Conservation (phyloP, 1,140 invertebrate genomes). For the Conus ventricosus region DNA sequence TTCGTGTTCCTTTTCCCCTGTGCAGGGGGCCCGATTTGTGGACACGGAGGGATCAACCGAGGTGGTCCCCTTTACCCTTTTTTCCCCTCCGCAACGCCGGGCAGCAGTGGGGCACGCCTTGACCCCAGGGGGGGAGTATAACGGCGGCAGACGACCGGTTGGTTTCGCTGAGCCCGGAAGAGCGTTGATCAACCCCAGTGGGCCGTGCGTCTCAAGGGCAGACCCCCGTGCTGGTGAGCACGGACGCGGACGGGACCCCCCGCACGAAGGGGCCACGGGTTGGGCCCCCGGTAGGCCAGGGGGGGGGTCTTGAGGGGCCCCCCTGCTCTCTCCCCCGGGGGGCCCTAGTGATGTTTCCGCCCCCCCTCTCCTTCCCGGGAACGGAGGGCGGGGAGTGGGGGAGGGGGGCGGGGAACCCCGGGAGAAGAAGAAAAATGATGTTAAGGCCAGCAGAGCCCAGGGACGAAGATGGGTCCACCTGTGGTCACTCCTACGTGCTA, state of each 20-base stretch:
- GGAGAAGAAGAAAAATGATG: neutral
- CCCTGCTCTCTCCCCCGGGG: neutral
- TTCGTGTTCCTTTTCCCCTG: neutral
- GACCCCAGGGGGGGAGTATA: neutral
- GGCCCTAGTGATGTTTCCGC: neutral
- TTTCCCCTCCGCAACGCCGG: neutral
- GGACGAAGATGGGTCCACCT: neutral
- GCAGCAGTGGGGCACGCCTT: neutral
- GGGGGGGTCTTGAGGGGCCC: neutral
- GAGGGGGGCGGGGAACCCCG: neutral
- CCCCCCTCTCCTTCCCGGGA: neutral
- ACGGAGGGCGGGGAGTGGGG: neutral
- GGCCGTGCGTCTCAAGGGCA: neutral
- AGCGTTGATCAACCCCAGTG: neutral
- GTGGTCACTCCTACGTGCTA: neutral
- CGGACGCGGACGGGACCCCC: neutral
- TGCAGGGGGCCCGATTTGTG: neutral
- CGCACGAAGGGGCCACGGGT: neutral
- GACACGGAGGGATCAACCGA: neutral
- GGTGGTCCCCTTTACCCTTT: constrained; percentile 5
- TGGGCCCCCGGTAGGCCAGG: neutral
- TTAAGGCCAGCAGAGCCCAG: neutral
- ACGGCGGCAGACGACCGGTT: neutral
- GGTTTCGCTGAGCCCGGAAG: neutral
- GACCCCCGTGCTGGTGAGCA: neutral